phyloP scores from a whole-genome alignment of 2,797 vertebrate genomes.

The Delichon dasypus region DNA sequence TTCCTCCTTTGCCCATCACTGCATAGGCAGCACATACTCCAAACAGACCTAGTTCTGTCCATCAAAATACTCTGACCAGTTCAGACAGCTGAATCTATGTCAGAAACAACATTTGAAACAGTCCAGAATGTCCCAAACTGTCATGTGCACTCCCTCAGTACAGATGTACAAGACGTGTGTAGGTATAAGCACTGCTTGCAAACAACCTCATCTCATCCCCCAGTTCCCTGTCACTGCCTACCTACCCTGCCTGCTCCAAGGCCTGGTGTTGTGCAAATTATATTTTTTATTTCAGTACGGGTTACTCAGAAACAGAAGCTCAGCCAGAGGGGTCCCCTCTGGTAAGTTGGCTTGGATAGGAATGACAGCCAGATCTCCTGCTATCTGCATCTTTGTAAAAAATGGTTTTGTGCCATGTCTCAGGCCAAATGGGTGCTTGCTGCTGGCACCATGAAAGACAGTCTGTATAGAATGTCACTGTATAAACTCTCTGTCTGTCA shows the following conservation, averaged over 20 bases:
- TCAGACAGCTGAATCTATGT: neutral
- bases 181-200: neutral
- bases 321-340: neutral
- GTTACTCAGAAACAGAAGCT: neutral
- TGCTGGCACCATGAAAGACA: neutral
- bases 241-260: neutral
- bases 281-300: neutral
- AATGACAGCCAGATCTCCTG: neutral
- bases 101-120: neutral
- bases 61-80: neutral
- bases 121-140: neutral
- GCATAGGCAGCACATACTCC: neutral
- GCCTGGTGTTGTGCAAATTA: neutral
- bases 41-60: neutral
- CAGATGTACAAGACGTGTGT: accelerated
- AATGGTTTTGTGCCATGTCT: neutral
- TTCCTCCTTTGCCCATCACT: neutral
- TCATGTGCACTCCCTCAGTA: neutral
- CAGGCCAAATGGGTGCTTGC: neutral
- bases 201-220: neutral
- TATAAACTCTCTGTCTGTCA: accelerated
- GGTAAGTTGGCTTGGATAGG: neutral
- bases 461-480: neutral
- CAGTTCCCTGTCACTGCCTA: neutral
- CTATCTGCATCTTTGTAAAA: neutral